Base-by-base conservation (phyloP, 2,113 vertebrate genomes). In the Hypomesus transpacificus region DNA sequence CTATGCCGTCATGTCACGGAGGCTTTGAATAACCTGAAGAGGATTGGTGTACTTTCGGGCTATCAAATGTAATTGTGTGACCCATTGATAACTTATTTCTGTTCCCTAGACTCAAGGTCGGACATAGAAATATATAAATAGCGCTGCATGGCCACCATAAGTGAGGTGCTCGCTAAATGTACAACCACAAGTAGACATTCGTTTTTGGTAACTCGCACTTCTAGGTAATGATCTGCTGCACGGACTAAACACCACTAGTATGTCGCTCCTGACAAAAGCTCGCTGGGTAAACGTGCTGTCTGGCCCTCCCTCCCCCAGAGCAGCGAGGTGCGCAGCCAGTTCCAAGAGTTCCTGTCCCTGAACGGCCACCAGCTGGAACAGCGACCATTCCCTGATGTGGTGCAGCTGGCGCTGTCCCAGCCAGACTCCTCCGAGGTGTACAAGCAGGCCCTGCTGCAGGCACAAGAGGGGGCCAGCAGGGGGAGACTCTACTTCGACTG, bases 291-390 rank as follows among this genome's bases (percentile, higher is more conserved):
- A 18, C 14, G 62, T 60, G 16, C 72, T 28, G 63, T 11, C 61
- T 68, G 20, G 18, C 75, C 3, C 70, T 67, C 21, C 3, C 18
- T 39, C 57, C 16, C 16, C 4, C 82, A 99, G 97, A 94, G 94
- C 78, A 91, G 91, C 71, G 88, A 89, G 57, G 86, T 94, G 52
- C 90, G 95, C 75, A 92, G 94, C 85, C 94, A 97, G 78, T 99
- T 99, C 89, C 96, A 98, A 83, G 96, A 96, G 90, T 99, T 99
- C 89, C 88, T 98, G 76, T 97, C 95, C 79, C 91, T 96, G 80
- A 97, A 94, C 54, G 96, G 96, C 52, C 95, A 98, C 83, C 95
- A 94, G 50, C 90, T 99, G 83, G 96, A 96, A 79, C 93, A 95
- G 71, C 93, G 92, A n/a, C 96, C 95, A 0, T 95, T 95, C 83